A percentile compares a stretch with the other conserved stretches of the same genome.
Evolutionary conservation across 2,797 vertebrate genomes (phyloP).

Genomic region (Neosilurus mollespiculum): DNA sequence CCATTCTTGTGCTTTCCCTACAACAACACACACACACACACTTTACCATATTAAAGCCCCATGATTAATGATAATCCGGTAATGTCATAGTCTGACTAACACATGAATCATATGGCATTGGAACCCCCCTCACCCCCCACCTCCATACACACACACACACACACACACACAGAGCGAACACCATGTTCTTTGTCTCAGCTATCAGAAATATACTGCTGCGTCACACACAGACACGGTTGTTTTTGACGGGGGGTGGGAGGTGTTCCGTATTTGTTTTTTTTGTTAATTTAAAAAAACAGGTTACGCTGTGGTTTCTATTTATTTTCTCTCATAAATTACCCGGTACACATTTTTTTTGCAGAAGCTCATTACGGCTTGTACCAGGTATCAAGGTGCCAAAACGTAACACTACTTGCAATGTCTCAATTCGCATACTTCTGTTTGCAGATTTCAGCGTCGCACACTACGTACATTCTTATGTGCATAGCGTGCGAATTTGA

Average conservation of each 20-base stretch:
- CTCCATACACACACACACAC: constrained; percentile 2
- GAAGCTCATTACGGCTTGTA: background rate
- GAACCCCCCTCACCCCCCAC: background rate
- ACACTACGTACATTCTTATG: no score
- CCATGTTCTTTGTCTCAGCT: no score
- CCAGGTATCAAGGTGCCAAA: background rate
- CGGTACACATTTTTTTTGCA: background rate
- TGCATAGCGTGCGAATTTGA: no score
- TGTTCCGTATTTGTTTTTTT: background rate
- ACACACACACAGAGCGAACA: background rate
- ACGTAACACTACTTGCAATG: background rate
- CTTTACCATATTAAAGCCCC: background rate
- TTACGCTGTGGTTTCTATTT: background rate
- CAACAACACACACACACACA: background rate
- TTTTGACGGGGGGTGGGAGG: no score
- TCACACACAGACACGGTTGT: background rate
- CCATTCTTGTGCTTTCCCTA: background rate
- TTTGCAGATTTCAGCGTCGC: no score
- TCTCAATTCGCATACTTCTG: no score
- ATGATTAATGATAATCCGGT: background rate
- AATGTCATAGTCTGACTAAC: constrained; percentile 36
- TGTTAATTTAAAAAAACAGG: background rate
- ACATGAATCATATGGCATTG: constrained; percentile 8
- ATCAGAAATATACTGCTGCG: background rate
- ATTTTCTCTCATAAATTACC: background rate